phyloP scores from a whole-genome alignment of 35 echinoderm and acorn worm genomes.

The Holothuria glaberrima region DNA sequence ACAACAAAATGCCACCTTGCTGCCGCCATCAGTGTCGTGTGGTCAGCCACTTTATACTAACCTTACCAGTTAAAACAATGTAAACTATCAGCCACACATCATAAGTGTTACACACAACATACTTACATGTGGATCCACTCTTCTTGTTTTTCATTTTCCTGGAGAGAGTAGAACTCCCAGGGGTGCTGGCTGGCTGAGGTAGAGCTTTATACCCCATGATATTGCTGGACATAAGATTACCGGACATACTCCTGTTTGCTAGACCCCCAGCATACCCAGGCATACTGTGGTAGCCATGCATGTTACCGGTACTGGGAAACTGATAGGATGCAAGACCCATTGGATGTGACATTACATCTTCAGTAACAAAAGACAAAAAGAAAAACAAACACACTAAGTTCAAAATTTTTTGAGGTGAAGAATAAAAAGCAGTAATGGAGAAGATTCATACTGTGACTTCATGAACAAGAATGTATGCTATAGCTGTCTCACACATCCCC shows the following conservation, averaged over 20 bases:
- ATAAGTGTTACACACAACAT: background rate
- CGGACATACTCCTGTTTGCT: constrained; percentile 35
- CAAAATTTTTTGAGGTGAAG: too few relatives aligned
- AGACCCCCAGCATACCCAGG: constrained; percentile 44
- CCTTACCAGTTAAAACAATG: too few relatives aligned
- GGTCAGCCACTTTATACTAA: too few relatives aligned
- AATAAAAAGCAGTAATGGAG: too few relatives aligned
- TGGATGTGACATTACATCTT: background rate
- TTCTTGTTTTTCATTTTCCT: constrained; percentile 57
- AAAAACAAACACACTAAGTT: background rate
- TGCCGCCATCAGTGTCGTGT: too few relatives aligned
- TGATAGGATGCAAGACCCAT: constrained; percentile 32
- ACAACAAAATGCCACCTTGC: too few relatives aligned
- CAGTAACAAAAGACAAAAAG: background rate
- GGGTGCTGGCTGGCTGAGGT: constrained; percentile 37
- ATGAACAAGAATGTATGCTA: too few relatives aligned
- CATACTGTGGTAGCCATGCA: constrained; percentile 46
- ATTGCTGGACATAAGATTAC: constrained; percentile 26
- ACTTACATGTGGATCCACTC: constrained; percentile 50
- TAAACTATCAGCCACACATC: too few relatives aligned
- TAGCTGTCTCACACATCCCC: too few relatives aligned
- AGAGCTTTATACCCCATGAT: background rate
- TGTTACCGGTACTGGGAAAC: constrained; percentile 29
- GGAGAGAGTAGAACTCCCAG: constrained; percentile 43
- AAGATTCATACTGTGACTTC: too few relatives aligned